phyloP scores from a whole-genome alignment of 2,888 invertebrate species.

The Rhaphigaster nebulosa region DNA sequence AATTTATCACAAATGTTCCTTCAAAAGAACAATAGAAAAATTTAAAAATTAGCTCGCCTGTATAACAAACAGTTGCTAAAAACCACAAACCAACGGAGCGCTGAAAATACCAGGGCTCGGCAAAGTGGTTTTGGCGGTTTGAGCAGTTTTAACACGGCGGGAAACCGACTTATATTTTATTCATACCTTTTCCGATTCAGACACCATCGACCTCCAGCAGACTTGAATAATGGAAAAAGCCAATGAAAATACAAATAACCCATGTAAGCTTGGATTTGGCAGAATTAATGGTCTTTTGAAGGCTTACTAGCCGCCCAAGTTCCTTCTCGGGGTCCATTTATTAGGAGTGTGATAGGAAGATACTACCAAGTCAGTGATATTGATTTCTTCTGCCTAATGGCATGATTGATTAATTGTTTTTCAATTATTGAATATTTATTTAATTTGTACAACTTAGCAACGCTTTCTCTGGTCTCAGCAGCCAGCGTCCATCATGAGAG shows the following conservation, averaged over 20 bases:
- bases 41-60: neutral
- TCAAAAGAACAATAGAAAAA: neutral
- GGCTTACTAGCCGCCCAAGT: neutral
- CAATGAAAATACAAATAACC: conserved; percentile 39
- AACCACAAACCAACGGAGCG: neutral
- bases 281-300: conserved; percentile 40
- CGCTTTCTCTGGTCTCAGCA: no score
- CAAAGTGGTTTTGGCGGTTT: conserved; percentile 26
- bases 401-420: neutral
- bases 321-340: neutral
- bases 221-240: conserved; percentile 44
- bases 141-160: conserved; percentile 36
- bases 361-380: neutral
- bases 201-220: conserved; percentile 22
- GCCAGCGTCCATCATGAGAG: no score
- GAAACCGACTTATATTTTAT: conserved; percentile 40
- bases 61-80: conserved; percentile 7
- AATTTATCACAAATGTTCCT: no score
- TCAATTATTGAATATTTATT: neutral
- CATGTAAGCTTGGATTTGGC: conserved; percentile 44
- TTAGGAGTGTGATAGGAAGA: neutral
- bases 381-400: neutral
- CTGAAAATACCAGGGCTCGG: conserved; percentile 9
- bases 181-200: conserved; percentile 45
- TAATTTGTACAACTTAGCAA: neutral